phyloP scores from a whole-genome alignment of 2,888 invertebrate species.

The Drosophila falleni region DNA sequence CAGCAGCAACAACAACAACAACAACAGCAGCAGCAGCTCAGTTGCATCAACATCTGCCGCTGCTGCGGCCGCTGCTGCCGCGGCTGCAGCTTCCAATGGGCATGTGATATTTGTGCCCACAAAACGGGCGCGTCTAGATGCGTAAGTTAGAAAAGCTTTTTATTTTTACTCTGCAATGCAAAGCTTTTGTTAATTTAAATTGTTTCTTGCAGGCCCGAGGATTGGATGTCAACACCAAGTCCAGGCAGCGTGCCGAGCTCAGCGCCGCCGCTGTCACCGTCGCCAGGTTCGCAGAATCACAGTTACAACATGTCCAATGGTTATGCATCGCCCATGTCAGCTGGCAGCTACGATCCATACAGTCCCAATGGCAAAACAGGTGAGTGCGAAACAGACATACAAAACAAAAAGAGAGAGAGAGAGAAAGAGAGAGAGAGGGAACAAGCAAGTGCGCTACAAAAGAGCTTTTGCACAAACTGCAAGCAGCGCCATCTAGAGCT shows the following conservation, averaged over 20 bases:
- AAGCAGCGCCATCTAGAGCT: conserved; percentile 42
- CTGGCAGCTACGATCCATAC: conserved; percentile 95
- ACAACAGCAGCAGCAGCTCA: conserved; percentile 24
- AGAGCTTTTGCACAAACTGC: conserved; percentile 10
- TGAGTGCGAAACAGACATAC: conserved; percentile 86
- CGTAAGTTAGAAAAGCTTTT: conserved; percentile 72
- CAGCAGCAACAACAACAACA: conserved; percentile 32
- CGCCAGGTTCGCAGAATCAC: conserved; percentile 87
- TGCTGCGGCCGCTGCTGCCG: conserved; percentile 62
- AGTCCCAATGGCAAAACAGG: conserved; percentile 96
- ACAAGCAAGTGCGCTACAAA: neutral
- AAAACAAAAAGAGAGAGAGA: neutral
- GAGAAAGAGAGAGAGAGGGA: neutral
- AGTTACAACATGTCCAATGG: conserved; percentile 88
- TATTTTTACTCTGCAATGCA: neutral
- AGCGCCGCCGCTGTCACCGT: conserved; percentile 89
- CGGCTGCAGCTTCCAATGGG: conserved; percentile 84
- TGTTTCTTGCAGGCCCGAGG: conserved; percentile 84
- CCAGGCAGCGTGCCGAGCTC: conserved; percentile 87
- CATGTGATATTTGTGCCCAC: conserved; percentile 84
- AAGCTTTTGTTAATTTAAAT: neutral
- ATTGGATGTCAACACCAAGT: conserved; percentile 89
- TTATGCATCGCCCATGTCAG: conserved; percentile 94
- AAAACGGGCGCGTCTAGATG: conserved; percentile 86
- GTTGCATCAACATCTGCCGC: conserved; percentile 55